Evolutionary conservation across 2,113 vertebrate genomes (phyloP), one percentile per base, ranked within the genome.

Genomic region (Accipiter virgatus): DNA sequence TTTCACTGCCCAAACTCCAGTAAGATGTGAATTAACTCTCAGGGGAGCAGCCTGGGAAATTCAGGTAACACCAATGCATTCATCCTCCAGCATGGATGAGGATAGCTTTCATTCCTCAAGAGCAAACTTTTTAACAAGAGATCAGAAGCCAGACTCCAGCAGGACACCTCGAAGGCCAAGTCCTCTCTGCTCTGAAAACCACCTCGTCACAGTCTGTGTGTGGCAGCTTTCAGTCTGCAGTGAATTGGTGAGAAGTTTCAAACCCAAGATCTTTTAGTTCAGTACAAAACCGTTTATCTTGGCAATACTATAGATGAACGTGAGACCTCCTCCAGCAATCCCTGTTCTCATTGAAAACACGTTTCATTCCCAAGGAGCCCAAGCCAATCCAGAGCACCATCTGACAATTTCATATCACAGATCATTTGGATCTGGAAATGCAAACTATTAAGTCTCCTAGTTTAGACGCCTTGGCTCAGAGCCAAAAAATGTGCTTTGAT

Each of bases 181-280:
- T 70, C 34, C 36, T 78, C 56, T 86, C 68, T 63, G 20, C 52
- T 91, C 56, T 52, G 63, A 82, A 81, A 87, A 36, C 7, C 16
- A 63, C 5, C 8, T 90, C 16, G 8, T 89, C 61, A 47, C 0
- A 0, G 18, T 29, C 43, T 66, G 1, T 10, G 10, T 38, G 52
- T 52, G 65, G 36, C 40, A 55, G 65, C 18, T 81, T 88, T 87
- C 34, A 34, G 47, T 40, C 48, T 45, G 61, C 40, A 87, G 47
- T 65, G 48, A 79, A 84, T 52, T 67, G 43, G 16, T 3, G 1
- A 55, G 40, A 74, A 74, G 20, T 75, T 85, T 82, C 56, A 91
- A 81, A 77, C 25, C 25, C 29, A 38, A 65, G 25, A 52, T 34
- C 23, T 67, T 83, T 50, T 5, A 38, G 31, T 55, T 88, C 25